Base-by-base conservation (phyloP, 2,797 vertebrate species). In the Acomys russatus region DNA sequence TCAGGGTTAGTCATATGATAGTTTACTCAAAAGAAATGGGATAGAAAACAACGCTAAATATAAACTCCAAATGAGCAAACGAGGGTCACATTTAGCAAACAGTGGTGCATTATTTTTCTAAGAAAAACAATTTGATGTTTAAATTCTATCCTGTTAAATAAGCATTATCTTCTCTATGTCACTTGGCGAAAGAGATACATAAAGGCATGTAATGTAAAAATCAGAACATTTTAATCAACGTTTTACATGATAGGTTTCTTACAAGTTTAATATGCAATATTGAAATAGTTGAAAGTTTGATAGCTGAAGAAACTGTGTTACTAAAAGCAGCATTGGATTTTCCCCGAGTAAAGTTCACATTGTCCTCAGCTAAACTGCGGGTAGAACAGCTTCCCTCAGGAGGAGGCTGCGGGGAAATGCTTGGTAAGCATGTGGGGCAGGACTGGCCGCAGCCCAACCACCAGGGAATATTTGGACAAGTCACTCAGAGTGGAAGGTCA, bases 301-400 rank as follows among this genome's bases (percentile, higher is more conserved):
- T 84, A 96, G 90, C 89, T 56, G 22, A 15, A 97, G 76, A 89
- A 93, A 94, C 44, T 23, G 23, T 90, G n/a, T 35, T 92, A 88
- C 6, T 80, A 56, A 20, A 91, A 76, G 23, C 8, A 92, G 59
- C 59, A 94, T 77, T 63, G 88, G 49, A 82, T 64, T 78, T 76
- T 54, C 82, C 82, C 12, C 54, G 23, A 92, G 74, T 56, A 88
- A 91, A 74, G 63, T 61, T 15, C 8, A 94, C 77, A 87, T 33
- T 91, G 97, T 90, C 80, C 20, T 73, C 87, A 66, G 66, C 35
- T 84, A 80, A 83, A 80, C 38, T 88, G 38, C 17, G 3, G 38
- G 71, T 4, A 77, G n/a, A 23, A 70, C 70, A 56, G 38, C 28
- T 88, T 38, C 59, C 88, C 44, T 77, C 66, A 87, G 66, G n/a